Base-by-base conservation (phyloP, 2,797 vertebrate species). In the Orientallactaga sibirica region DNA sequence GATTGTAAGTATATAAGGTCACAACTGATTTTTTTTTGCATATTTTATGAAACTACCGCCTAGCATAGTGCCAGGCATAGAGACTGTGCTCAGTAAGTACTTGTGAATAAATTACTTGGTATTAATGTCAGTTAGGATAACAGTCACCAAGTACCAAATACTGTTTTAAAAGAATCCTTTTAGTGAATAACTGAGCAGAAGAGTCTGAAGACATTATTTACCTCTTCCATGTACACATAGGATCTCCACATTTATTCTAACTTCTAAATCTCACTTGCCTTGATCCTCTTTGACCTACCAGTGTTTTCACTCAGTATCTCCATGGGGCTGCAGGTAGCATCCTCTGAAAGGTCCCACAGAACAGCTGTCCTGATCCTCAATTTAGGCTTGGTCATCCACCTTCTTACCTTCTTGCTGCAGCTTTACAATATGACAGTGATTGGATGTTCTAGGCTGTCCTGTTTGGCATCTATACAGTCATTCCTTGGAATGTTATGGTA, bases 81-180 rank as follows among this genome's bases (percentile, higher is more conserved):
- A 62, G n/a, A 94, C 76, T 74, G 37, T 74, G 22, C 29, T 84
- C 64, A 81, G 20, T 68, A 85, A 88, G 74, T 92, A 89, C 20
- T 43, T 88, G 43, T 82, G 37, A 91, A 86, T 84, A 82, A 88
- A 64, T 90, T 93, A 22, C n/a, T 64, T 88, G 76, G 14, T 33
- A 62, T 73, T 48, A 41, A 15, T 76, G 76, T 76, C 27, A 73
- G 14, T 62, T 16, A 62, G 33, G 22, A 33, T 29, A 61, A 78
- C 33, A 79, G 52, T 75, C 33, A 48, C 37, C 16, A 91, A 77
- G 55, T 12, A 48, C 55, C 55, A 58, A 58, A 58, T 16, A 58
- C 12, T 58, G 16, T 58, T 58, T 58, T 58, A 12, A 58, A 58
- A 58, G 14, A 58, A 14, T 58, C 12, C 55, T 58, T 58, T 12